Percentiles rank a stretch among this genome's conserved stretches.
phyloP scores from a whole-genome alignment of 2,113 vertebrate species.

The Marmota monax region DNA sequence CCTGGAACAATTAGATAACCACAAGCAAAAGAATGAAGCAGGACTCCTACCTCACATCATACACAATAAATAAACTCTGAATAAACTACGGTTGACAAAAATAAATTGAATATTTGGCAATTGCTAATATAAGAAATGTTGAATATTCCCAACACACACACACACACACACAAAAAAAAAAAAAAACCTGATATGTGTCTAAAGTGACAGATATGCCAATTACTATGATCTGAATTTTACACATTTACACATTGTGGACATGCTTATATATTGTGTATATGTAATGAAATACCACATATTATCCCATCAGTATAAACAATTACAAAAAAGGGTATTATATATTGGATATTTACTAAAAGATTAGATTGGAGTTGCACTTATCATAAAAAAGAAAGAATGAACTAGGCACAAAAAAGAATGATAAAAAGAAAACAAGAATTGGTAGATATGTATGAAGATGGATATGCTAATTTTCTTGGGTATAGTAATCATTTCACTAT shows the following conservation, averaged over 20 bases:
- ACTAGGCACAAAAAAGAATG: not conserved
- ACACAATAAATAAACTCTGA: not conserved
- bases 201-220: too few relatives aligned
- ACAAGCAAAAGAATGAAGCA: not conserved
- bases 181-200: too few relatives aligned
- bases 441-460: not conserved
- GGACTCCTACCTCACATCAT: not conserved
- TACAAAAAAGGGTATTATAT: not conserved
- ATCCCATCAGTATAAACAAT: not conserved
- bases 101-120: too few relatives aligned
- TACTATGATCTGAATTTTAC: too few relatives aligned
- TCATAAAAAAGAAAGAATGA: not conserved
- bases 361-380: not conserved
- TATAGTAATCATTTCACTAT: not conserved
- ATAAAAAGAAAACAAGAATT: not conserved
- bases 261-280: not conserved
- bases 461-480: not conserved
- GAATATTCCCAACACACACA: too few relatives aligned
- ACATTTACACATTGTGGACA: too few relatives aligned
- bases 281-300: not conserved
- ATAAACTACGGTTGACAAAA: not conserved
- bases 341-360: not conserved
- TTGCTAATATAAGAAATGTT: too few relatives aligned
- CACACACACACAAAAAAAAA: too few relatives aligned
- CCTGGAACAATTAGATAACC: not conserved